Evolutionary conservation across 2,113 vertebrate species (phyloP).

Genomic region (Pseudopodoces humilis): DNA sequence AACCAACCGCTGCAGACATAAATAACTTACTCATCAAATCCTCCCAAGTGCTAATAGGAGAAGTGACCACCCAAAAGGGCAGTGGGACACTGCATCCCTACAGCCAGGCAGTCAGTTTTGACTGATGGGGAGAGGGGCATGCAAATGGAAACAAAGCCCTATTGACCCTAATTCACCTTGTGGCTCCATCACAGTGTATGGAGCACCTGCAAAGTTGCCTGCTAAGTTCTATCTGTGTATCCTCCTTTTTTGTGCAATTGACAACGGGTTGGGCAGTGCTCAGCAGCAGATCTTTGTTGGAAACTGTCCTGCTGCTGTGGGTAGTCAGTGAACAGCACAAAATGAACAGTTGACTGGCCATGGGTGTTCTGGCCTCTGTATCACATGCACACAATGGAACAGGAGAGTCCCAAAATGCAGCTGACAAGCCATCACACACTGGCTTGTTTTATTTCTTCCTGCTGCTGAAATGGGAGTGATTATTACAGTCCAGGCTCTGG

Average conservation of each 20-base stretch:
- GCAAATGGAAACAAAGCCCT: not conserved
- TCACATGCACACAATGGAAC: rapidly evolving
- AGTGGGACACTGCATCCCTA: not conserved
- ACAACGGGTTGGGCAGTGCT: not conserved
- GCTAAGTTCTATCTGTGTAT: not conserved
- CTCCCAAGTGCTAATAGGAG: not conserved
- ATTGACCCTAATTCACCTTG: not conserved
- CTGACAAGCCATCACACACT: rapidly evolving
- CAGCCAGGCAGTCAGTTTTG: not conserved
- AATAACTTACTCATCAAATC: not conserved
- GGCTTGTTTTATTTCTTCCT: not conserved
- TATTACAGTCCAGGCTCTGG: not conserved
- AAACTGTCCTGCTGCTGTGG: not conserved
- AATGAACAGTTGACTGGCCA: rapidly evolving
- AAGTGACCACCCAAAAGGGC: not conserved
- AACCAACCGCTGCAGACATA: not conserved
- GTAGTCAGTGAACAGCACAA: not conserved
- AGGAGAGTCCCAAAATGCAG: not conserved
- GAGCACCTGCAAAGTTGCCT: not conserved
- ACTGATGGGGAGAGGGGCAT: not conserved
- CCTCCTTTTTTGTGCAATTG: not conserved
- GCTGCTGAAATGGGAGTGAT: not conserved
- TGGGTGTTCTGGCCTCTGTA: not conserved
- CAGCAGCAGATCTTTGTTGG: not conserved
- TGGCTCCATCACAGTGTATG: rapidly evolving